A percentile compares a stretch with the other conserved stretches of the same genome.
Conservation (phyloP, 92 coral and sea anemone species). For the Plumapathes pennacea region DNA sequence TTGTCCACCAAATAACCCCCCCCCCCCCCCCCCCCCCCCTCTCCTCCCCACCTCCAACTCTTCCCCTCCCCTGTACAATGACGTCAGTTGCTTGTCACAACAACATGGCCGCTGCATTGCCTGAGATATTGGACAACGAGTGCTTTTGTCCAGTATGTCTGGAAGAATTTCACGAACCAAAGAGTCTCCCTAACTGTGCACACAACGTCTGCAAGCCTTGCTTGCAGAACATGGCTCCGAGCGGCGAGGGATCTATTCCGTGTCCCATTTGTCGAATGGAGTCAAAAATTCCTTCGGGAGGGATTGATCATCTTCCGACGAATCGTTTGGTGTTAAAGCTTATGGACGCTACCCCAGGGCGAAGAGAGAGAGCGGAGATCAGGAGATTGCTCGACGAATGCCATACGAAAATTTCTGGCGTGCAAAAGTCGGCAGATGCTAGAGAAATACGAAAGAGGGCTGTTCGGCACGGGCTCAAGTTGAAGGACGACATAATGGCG, state of each 20-base stretch:
- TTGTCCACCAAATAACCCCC: no score
- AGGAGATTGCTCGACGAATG: constrained; percentile 31
- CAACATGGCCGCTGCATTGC: no score
- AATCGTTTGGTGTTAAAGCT: constrained; percentile 38
- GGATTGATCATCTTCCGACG: constrained; percentile 35
- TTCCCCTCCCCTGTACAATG: no score
- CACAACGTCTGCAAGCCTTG: constrained; percentile 48
- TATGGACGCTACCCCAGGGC: constrained; percentile 44
- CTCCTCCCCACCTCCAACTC: no score
- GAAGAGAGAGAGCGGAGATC: constrained; percentile 29
- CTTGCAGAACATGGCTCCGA: constrained; percentile 17
- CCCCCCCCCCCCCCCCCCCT: no score
- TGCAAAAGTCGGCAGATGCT: not conserved
- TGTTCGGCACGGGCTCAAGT: no score
- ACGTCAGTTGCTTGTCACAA: no score
- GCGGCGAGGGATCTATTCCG: constrained; percentile 5
- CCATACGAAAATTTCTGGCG: not conserved
- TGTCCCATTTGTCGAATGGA: constrained; percentile 52
- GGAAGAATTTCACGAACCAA: constrained; percentile 43
- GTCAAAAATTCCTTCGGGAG: constrained; percentile 24
- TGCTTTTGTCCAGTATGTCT: constrained; percentile 57
- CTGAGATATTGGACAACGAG: constrained; percentile 40
- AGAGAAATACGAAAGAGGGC: not conserved
- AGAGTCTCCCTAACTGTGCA: constrained; percentile 46
- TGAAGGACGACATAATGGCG: constrained; percentile 39